Evolutionary conservation across 2,888 invertebrate genomes (phyloP).

Genomic region (Teinopalpus imperialis): DNA sequence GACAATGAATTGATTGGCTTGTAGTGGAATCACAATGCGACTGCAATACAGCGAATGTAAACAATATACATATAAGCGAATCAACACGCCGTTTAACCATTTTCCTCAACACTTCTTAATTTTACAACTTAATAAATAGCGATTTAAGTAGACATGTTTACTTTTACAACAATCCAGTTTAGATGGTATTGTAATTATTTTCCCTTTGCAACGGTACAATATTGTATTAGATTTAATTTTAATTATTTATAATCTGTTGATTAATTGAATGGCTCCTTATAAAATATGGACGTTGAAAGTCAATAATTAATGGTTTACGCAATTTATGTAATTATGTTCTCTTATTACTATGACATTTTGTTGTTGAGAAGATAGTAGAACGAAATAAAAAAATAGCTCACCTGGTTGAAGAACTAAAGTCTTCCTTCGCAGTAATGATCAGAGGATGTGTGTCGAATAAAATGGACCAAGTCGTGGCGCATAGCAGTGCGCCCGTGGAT

Average conservation of each 20-base stretch:
- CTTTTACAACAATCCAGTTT: no score
- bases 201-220: no score
- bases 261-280: no score
- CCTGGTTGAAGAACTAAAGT: conserved; percentile 66
- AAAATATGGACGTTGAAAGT: no score
- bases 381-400: conserved; percentile 37
- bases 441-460: conserved; percentile 89
- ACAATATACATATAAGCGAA: conserved; percentile 27
- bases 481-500: conserved; percentile 87
- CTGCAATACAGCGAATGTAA: conserved; percentile 12
- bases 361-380: background rate
- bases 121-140: no score
- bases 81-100: background rate
- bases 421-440: conserved; percentile 88
- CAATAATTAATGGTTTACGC: background rate
- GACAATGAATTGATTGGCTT: background rate
- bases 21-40: background rate
- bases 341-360: background rate
- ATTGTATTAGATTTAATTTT: no score
- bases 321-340: background rate
- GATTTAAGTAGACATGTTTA: no score
- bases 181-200: no score
- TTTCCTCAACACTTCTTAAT: no score
- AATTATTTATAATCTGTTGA: no score
- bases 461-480: conserved; percentile 88